A percentile compares a stretch with the other conserved stretches of the same genome.
Conservation (phyloP, 2,797 vertebrate species). For the Sardinella longiceps region DNA sequence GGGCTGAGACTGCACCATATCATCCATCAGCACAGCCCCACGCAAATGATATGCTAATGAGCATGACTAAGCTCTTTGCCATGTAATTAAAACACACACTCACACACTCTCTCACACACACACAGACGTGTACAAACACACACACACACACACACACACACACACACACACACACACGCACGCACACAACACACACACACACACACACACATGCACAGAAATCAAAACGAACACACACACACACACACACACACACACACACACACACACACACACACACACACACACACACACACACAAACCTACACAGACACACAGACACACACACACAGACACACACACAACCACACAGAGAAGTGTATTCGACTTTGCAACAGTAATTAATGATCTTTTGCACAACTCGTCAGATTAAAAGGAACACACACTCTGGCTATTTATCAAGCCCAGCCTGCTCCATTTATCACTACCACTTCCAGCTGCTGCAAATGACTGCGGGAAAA, state of each 20-base stretch:
- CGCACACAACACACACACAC: background rate
- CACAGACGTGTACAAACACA: too few relatives aligned
- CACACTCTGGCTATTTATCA: slow-evolving; percentile 18
- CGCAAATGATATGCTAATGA: slow-evolving; percentile 8
- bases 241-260: background rate
- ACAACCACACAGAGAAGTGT: background rate
- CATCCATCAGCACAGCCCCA: background rate
- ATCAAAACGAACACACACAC: background rate
- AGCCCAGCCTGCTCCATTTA: background rate
- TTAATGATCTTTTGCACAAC: background rate
- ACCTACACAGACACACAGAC: background rate
- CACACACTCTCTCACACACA: too few relatives aligned
- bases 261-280: background rate
- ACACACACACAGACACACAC: background rate
- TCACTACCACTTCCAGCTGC: background rate
- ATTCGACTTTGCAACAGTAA: background rate
- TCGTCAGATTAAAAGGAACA: background rate
- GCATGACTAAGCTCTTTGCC: slow-evolving; percentile 11
- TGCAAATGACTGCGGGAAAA: background rate
- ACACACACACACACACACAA: background rate
- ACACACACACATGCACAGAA: background rate
- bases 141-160: background rate
- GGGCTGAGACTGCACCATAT: background rate
- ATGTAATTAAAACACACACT: background rate
- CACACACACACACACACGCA: background rate